Evolutionary conservation across 1,140 invertebrate species (phyloP).

Genomic region (Hyposmocoma kahamanoa): DNA sequence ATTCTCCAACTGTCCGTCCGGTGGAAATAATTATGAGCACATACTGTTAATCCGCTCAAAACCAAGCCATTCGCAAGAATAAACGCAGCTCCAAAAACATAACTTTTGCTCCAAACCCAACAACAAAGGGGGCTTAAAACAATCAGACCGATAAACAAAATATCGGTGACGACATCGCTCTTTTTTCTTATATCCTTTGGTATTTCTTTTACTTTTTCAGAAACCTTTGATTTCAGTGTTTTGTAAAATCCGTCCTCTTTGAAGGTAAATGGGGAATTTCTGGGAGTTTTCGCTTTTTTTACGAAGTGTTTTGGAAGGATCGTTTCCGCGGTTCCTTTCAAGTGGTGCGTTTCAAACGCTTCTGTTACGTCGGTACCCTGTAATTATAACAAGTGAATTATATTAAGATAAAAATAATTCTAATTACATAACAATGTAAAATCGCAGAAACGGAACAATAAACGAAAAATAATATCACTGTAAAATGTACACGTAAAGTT

Average conservation of each 20-base stretch:
- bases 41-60: conserved; percentile 75
- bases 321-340: conserved; percentile 72
- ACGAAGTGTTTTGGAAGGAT: conserved; percentile 79
- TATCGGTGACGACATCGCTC: conserved; percentile 74
- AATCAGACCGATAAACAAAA: conserved; percentile 51
- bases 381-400: no score
- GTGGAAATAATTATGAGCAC: conserved; percentile 89
- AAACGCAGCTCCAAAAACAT: conserved; percentile 29
- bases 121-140: conserved; percentile 70
- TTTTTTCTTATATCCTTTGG: conserved; percentile 40
- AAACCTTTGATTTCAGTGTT: conserved; percentile 77
- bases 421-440: no score
- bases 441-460: no score
- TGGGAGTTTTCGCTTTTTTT: conserved; percentile 63
- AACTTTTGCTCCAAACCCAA: conserved; percentile 51
- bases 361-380: conserved; percentile 86
- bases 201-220: conserved; percentile 64
- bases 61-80: conserved; percentile 61
- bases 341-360: conserved; percentile 81
- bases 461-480: no score
- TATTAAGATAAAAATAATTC: no score
- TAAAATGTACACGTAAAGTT: background rate
- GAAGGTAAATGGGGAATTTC: conserved; percentile 81
- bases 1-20: conserved; percentile 86
- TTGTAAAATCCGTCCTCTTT: conserved; percentile 81